Evolutionary conservation across 2,888 invertebrate species (phyloP), one percentile per base, ranked within the genome.

Genomic region (Epistrophe eligans): DNA sequence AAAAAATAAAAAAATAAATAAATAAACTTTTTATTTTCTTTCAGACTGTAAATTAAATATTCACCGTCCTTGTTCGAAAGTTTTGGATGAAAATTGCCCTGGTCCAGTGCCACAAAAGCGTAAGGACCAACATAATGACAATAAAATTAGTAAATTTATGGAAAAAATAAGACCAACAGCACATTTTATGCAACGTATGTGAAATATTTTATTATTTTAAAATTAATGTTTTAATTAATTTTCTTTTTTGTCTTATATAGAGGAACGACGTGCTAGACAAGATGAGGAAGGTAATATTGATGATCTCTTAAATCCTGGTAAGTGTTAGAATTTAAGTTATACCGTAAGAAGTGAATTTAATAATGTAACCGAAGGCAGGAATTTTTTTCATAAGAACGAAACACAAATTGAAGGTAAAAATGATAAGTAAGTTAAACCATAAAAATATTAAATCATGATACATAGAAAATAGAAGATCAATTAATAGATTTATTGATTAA

Each of bases 1-100:
- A 40, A 40, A 35, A 35, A 35, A 6, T 6, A 35, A 45, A 5
- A 28, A 48, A n/a, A n/a, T n/a, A n/a, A n/a, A n/a, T n/a, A n/a
- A n/a, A 13, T 11, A 28, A 52, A 45, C 6, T 7, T 9, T 40
- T 8, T 10, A 9, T 52, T 43, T 19, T 11, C 8, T 77, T 79
- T 17, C 70, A 93, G 98, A 97, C 93, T 98, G 98, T 94, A 96
- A 96, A 91, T 94, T 98, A 90, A 96, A 97, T 91, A 96, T 98
- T 90, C 98, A 98, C 94, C 96, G 97, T 88, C 93, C 94, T 62
- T 98, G 98, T 93, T 95, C 97, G 62, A 95, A 95, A 89, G 93
- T 94, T 1, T 95, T 98, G 87, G 97, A 97, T 89, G 98, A 98
- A 92, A 95, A 94, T 89, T 98, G 98, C 92, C 96, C 96, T 28